Evolutionary conservation across 1,140 invertebrate genomes (phyloP).

Genomic region (Mycetomoellerius zeteki): DNA sequence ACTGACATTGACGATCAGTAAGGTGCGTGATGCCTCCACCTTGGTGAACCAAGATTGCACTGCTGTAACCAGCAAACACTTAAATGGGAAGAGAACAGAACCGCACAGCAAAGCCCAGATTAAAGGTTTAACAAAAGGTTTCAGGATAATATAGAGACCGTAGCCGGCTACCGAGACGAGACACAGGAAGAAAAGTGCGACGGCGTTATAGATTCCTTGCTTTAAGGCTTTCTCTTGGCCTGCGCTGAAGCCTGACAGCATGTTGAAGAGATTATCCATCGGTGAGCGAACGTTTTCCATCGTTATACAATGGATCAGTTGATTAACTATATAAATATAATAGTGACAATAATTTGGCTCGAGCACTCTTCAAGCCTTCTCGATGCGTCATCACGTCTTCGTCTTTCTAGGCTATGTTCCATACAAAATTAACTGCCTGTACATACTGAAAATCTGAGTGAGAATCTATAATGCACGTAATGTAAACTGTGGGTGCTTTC

Average conservation of each 20-base stretch:
- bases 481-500: too few species aligned
- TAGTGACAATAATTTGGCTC: neutral
- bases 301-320: neutral
- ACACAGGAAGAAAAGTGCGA: constrained; percentile 91
- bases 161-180: constrained; percentile 90
- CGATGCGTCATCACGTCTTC: too few species aligned
- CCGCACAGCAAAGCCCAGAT: constrained; percentile 98
- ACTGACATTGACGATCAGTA: constrained; percentile 90
- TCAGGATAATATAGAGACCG: constrained; percentile 94
- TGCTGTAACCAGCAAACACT: constrained; percentile 90
- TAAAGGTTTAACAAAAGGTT: constrained; percentile 96
- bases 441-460: too few species aligned
- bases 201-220: constrained; percentile 94
- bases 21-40: constrained; percentile 88
- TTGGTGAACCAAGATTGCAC: constrained; percentile 91
- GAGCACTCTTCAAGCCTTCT: neutral
- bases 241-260: constrained; percentile 81
- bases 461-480: too few species aligned
- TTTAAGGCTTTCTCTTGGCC: constrained; percentile 93
- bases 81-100: constrained; percentile 96
- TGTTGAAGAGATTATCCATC: constrained; percentile 86
- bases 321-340: constrained; percentile 73
- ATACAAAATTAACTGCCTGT: too few species aligned
- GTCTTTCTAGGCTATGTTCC: too few species aligned
- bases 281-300: constrained; percentile 79